Conservation (phyloP, 2,797 vertebrate genomes). For the Trachops cirrhosus region DNA sequence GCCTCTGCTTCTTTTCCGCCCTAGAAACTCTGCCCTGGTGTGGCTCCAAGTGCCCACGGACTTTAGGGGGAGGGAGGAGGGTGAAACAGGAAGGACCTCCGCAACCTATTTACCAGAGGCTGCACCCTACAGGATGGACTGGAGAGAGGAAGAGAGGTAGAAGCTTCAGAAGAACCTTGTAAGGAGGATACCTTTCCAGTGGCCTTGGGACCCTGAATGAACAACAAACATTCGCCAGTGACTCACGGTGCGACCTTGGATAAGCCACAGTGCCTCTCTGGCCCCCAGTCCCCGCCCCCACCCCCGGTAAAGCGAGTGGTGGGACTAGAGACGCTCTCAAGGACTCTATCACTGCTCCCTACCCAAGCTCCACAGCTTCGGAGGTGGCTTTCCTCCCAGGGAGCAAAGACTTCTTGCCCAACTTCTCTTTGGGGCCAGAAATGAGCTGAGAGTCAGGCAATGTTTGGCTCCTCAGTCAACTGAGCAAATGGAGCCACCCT, state of each 20-base stretch:
- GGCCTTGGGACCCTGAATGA: not conserved
- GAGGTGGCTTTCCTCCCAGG: not conserved
- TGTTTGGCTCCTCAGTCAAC: not conserved
- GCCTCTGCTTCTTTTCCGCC: not conserved
- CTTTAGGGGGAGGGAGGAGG: not conserved
- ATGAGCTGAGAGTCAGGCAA: not conserved
- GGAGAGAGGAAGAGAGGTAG: not conserved
- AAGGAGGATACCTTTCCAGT: not conserved
- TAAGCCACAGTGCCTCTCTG: not conserved
- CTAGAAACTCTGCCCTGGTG: not conserved
- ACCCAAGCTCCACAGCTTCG: not conserved
- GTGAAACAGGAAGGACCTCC: not conserved
- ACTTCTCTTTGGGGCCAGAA: not conserved
- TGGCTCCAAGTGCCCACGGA: not conserved
- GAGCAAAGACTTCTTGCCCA: not conserved
- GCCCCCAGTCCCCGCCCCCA: no score
- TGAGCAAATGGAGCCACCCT: not conserved
- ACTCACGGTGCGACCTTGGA: not conserved
- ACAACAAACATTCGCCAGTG: not conserved
- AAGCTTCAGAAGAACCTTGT: not conserved
- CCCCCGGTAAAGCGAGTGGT: not conserved
- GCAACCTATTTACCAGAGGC: not conserved
- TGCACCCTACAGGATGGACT: not conserved
- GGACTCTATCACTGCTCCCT: not conserved
- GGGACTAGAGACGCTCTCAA: not conserved